Percentiles rank a stretch among this genome's conserved stretches.
Evolutionary conservation across 2,888 invertebrate genomes (phyloP).

Genomic region (Lasioglossum morio): DNA sequence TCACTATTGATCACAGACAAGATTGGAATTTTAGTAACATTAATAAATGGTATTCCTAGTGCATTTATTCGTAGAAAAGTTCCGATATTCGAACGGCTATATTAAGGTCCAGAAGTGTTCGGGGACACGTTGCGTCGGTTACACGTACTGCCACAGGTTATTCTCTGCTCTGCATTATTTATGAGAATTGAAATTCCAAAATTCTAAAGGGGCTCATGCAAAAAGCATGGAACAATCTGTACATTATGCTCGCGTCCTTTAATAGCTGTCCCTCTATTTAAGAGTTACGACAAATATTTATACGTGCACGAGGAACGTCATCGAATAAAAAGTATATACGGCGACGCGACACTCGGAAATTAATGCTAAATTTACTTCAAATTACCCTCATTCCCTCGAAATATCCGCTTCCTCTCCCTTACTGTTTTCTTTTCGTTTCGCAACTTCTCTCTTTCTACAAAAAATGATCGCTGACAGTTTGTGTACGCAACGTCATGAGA

Average conservation of each 20-base stretch:
- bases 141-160: slow-evolving; percentile 1
- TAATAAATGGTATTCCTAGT: too few relatives aligned
- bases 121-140: slow-evolving; percentile 18
- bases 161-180: slow-evolving; percentile 27
- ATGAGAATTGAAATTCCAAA: slow-evolving; percentile 28
- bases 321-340: not conserved
- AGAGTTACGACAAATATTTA: not conserved
- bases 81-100: not conserved
- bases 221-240: slow-evolving; percentile 10
- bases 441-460: not conserved
- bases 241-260: slow-evolving; percentile 1
- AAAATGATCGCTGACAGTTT: not conserved
- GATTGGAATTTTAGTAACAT: too few relatives aligned
- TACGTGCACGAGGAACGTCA: not conserved
- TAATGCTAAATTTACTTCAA: slow-evolving; percentile 1
- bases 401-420: not conserved
- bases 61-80: not conserved
- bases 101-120: not conserved
- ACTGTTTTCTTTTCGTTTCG: not conserved
- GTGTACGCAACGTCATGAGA: not conserved
- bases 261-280: not conserved
- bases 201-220: slow-evolving; percentile 26
- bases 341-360: not conserved
- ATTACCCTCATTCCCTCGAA: not conserved
- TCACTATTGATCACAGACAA: too few relatives aligned